A percentile compares a stretch with the other conserved stretches of the same genome.
Evolutionary conservation across 2,797 vertebrate genomes (phyloP).

Genomic region (Linurgus olivaceus): DNA sequence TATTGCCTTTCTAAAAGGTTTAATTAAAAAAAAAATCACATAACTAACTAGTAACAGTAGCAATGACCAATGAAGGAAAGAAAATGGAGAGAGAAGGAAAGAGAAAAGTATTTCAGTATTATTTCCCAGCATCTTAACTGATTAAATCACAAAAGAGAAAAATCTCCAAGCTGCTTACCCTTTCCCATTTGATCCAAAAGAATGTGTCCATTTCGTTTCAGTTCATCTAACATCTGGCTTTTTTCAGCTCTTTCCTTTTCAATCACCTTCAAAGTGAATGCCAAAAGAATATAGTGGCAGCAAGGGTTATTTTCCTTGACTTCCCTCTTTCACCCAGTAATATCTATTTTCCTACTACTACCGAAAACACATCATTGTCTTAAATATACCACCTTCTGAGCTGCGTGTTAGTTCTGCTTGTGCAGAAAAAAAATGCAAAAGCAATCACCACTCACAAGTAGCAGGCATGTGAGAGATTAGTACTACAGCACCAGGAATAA

Average conservation of each 20-base stretch:
- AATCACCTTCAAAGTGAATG: conserved; percentile 74
- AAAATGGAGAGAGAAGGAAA: not conserved
- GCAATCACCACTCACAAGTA: not conserved
- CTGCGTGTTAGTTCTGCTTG: not conserved
- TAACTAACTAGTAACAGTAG: not conserved
- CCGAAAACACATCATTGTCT: not conserved
- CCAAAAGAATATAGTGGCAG: not conserved
- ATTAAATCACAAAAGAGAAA: not conserved
- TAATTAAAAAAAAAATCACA: not conserved
- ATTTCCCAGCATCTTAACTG: not conserved
- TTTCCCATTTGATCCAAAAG: conserved; percentile 84
- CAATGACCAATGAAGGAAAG: not conserved
- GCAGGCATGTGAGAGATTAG: not conserved
- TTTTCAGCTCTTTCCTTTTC: conserved; percentile 80
- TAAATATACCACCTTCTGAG: not conserved
- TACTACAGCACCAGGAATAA: not conserved
- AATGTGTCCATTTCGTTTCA: conserved; percentile 75
- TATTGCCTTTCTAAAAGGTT: not conserved
- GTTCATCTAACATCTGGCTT: conserved; percentile 72
- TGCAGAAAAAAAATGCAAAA: not conserved
- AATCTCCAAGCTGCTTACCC: conserved; percentile 71
- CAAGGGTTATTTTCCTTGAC: not conserved
- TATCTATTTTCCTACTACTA: not conserved
- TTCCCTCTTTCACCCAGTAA: not conserved
- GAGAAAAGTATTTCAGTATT: not conserved